Base-by-base conservation (phyloP, 2,113 vertebrate species). In the Leucoraja erinaceus region DNA sequence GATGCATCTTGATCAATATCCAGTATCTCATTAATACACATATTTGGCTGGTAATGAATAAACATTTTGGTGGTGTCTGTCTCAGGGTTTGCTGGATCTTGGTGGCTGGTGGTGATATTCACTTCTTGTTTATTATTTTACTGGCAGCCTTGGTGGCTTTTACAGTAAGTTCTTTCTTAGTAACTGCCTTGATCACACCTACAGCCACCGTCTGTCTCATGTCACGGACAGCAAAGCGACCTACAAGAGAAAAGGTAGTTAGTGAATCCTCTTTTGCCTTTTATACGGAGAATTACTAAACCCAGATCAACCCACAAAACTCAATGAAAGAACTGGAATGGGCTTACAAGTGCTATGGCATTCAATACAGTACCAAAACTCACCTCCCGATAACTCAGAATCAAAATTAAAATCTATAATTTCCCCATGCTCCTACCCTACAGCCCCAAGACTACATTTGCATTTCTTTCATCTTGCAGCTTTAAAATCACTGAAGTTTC, bases 1-100 rank as follows among this genome's bases (percentile, higher is more conserved):
- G 95, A 95, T 97, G 96, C 93, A 96, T 97, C 96, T 97, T 97
- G 95, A 97, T 97, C 95, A 97, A 95, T 96, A 97, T 95, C 97
- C 97, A 97, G 97, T 97, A 96, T 96, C 97, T 97, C 93, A 97
- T 95, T 94, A 96, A 72, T 28, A 91, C 33, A 72, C 90, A 91
- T 72, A 74, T 72, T 91, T 91, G 90, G 90, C 90, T 91, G 66
- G 90, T 91, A 91, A 74, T 70, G 66, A 91, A 91, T 20, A 91
- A 91, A 70, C 66, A 11, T 70, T 70, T 91, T 91, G 31, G 66
- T 90, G 86, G n/a, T 54, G 66, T 72, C 66, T 22, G 68, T 91
- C 90, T 91, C 38, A 28, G 68, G 66, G 90, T 22, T 22, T 54
- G 90, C 68, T 74, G 90, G 59, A 70, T 25, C 22, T 20, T 47